Evolutionary conservation across 1,140 invertebrate species (phyloP).

Genomic region (Dendrolimus punctatus): DNA sequence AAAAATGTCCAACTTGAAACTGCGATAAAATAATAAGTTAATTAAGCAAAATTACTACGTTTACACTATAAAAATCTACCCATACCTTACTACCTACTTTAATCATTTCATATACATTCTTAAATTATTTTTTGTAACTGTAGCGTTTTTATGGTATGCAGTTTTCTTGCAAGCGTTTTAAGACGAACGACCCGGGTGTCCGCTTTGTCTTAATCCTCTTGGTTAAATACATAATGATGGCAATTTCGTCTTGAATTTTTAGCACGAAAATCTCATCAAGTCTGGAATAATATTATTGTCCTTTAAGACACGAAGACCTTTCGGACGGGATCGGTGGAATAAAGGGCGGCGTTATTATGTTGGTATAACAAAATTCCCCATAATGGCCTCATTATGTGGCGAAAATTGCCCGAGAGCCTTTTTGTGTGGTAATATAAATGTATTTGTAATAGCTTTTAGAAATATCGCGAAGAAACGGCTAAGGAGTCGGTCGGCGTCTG

Average conservation of each 20-base stretch:
- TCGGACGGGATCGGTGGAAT: conserved; percentile 53
- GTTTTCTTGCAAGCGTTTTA: not conserved
- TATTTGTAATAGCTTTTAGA: conserved; percentile 71
- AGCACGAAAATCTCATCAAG: conserved; percentile 66
- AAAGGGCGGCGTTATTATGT: conserved; percentile 69
- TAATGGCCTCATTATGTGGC: conserved; percentile 71
- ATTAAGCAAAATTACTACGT: no score
- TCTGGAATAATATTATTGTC: conserved; percentile 58
- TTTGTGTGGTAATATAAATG: conserved; percentile 69
- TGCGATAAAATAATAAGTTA: no score
- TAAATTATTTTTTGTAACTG: no score
- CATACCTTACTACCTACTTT: no score
- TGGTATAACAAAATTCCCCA: conserved; percentile 70
- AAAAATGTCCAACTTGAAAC: no score
- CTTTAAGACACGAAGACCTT: conserved; percentile 58
- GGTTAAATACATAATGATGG: conserved; percentile 58
- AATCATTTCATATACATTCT: no score
- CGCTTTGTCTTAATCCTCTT: conserved; percentile 43
- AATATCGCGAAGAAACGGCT: conserved; percentile 65
- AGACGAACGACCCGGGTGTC: conserved; percentile 15
- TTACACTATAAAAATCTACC: no score
- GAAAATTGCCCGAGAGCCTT: conserved; percentile 68
- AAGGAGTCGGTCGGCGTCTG: conserved; percentile 56
- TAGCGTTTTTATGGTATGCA: not conserved
- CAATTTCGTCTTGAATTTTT: conserved; percentile 66